Conservation (phyloP, 2,888 invertebrate genomes). For the Drosophila algonquin region DNA sequence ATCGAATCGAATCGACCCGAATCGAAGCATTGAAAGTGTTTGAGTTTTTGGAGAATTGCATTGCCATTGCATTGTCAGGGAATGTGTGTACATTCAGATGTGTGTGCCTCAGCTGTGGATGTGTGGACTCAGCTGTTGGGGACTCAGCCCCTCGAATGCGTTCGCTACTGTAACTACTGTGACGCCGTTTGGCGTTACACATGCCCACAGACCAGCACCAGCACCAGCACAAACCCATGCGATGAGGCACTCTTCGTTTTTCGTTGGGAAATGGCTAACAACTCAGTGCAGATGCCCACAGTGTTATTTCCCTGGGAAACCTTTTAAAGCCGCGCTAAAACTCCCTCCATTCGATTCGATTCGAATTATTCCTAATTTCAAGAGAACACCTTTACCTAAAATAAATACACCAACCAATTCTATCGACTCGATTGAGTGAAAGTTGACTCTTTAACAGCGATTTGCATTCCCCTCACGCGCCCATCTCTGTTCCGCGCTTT, state of each 20-base stretch:
- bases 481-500: conserved; percentile 26
- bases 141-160: conserved; percentile 38
- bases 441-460: conserved; percentile 7
- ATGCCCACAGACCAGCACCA: conserved; percentile 38
- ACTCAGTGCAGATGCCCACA: not conserved
- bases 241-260: conserved; percentile 18
- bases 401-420: conserved; percentile 1
- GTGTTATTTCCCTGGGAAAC: not conserved
- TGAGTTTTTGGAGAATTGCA: conserved; percentile 15
- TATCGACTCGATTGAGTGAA: conserved; percentile 23
- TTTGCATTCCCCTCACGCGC: conserved; percentile 38
- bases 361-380: not conserved
- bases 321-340: not conserved
- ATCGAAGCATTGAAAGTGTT: not conserved
- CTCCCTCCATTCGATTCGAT: not conserved
- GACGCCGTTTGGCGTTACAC: conserved; percentile 28
- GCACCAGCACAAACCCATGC: conserved; percentile 19
- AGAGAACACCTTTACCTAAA: conserved; percentile 3
- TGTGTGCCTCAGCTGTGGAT: conserved; percentile 9
- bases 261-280: conserved; percentile 3
- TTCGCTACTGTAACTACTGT: conserved; percentile 28
- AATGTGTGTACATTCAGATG: not conserved
- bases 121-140: conserved; percentile 52
- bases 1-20: not conserved
- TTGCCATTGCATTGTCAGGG: conserved; percentile 2